Conservation (phyloP, 2,113 vertebrate species). For the Porphyrio hochstetteri region DNA sequence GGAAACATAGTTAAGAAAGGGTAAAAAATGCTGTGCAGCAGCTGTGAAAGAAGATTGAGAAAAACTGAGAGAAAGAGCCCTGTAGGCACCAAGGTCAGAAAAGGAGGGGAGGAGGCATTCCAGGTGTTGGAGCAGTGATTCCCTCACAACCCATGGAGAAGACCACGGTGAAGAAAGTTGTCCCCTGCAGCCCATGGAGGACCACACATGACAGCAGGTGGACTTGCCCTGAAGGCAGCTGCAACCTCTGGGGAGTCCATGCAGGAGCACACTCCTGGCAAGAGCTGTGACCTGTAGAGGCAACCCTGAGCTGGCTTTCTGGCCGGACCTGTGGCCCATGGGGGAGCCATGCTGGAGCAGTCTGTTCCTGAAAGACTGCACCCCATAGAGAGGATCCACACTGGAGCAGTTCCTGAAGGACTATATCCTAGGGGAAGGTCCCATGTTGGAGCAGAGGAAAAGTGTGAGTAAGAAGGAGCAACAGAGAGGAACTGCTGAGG, state of each 20-base stretch:
- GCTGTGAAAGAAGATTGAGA: not conserved
- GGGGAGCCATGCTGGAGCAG: not conserved
- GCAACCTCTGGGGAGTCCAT: not conserved
- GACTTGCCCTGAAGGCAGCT: too few species aligned
- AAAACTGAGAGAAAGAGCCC: not conserved
- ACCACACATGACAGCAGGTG: not conserved
- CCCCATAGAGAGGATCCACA: accelerated
- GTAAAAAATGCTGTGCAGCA: not conserved
- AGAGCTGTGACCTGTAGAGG: not conserved
- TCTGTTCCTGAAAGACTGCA: not conserved
- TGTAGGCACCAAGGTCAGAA: not conserved
- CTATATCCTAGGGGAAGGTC: too few species aligned
- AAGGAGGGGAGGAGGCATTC: not conserved
- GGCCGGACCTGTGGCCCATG: not conserved
- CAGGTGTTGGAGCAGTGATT: not conserved
- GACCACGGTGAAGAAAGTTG: not conserved
- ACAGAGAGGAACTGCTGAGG: not conserved
- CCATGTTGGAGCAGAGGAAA: not conserved
- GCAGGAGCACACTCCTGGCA: not conserved
- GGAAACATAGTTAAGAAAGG: not conserved
- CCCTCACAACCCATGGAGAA: not conserved
- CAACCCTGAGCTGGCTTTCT: not conserved
- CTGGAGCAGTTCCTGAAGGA: not conserved
- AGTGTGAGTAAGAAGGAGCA: not conserved
- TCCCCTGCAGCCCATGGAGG: not conserved